Conservation (phyloP, 2,797 vertebrate species). For the Gallinago stenura region DNA sequence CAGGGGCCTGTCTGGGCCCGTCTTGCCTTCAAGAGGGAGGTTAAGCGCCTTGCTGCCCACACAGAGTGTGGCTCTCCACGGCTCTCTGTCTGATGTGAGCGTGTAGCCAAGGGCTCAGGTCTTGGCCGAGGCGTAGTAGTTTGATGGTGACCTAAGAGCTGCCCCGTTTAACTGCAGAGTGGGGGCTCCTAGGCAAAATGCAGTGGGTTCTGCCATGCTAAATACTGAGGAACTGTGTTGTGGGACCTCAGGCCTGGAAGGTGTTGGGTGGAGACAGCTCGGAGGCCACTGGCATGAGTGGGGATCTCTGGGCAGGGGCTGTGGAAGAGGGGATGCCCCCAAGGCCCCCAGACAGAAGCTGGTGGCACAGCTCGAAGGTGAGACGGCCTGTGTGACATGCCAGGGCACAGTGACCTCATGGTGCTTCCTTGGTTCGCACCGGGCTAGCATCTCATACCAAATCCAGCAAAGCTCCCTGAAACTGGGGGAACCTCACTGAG, state of each 20-base stretch:
- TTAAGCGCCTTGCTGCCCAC: background rate
- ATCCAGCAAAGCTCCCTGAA: background rate
- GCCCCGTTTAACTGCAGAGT: background rate
- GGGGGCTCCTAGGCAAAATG: background rate
- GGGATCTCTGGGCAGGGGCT: background rate
- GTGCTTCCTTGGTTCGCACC: background rate
- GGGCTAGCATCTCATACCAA: background rate
- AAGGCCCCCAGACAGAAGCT: background rate
- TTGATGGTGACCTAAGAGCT: background rate
- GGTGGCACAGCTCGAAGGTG: accelerated
- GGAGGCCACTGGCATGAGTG: background rate
- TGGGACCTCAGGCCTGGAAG: background rate
- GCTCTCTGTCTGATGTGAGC: background rate
- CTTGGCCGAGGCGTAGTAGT: accelerated
- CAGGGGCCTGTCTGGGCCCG: constrained; percentile 19
- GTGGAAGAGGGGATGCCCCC: background rate
- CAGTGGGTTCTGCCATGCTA: background rate
- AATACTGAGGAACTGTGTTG: background rate
- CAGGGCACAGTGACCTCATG: background rate
- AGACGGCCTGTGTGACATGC: background rate
- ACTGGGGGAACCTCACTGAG: background rate
- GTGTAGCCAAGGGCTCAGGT: accelerated
- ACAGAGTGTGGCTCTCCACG: background rate
- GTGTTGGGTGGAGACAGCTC: background rate
- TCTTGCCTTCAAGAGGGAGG: background rate